A percentile compares a stretch with the other conserved stretches of the same genome.
phyloP scores from a whole-genome alignment of 2,888 invertebrate species.

The Andrena trimmerana region DNA sequence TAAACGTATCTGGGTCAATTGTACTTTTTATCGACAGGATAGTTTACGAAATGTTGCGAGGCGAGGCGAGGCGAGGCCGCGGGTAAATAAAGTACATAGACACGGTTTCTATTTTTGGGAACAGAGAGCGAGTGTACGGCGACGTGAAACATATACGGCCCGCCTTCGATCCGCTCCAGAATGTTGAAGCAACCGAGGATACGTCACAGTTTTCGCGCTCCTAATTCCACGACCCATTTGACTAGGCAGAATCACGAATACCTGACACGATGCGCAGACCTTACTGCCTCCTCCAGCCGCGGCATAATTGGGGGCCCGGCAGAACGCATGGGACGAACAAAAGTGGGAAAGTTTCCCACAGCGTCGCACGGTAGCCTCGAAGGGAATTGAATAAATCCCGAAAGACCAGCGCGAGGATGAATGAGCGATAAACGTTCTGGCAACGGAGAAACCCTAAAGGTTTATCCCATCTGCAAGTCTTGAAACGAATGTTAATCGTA shows the following conservation, averaged over 20 bases:
- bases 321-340: not conserved
- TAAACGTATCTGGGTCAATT: constrained; percentile 10
- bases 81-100: not conserved
- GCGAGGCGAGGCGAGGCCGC: not conserved
- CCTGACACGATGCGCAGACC: not conserved
- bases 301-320: not conserved
- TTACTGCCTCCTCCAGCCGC: not conserved
- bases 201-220: not conserved
- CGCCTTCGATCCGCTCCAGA: constrained; percentile 3
- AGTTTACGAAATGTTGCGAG: not conserved
- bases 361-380: not conserved
- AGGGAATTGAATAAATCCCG: not conserved
- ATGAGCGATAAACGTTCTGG: not conserved
- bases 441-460: not conserved
- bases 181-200: not conserved
- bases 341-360: not conserved
- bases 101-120: not conserved
- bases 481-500: not conserved
- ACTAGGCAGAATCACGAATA: not conserved
- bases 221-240: not conserved
- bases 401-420: too few species aligned
- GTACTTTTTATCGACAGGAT: not conserved
- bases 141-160: not conserved
- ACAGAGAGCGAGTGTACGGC: not conserved
- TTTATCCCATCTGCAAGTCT: not conserved